Evolutionary conservation across 2,113 vertebrate genomes (phyloP).

Genomic region (Tragelaphus strepsiceros): DNA sequence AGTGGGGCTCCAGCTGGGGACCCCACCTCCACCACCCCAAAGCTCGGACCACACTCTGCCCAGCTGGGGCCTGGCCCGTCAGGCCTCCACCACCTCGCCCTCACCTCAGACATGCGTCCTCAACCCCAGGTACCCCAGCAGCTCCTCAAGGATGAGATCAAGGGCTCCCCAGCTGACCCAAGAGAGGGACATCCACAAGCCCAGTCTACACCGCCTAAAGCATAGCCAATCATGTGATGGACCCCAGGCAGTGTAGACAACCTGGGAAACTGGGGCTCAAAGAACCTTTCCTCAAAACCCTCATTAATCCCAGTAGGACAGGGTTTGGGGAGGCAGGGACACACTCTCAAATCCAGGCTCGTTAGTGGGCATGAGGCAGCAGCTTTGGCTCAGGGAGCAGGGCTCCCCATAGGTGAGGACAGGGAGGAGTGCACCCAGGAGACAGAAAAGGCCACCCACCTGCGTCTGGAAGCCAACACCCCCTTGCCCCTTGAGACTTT

Average conservation of each 20-base stretch:
- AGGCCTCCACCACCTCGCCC: not conserved
- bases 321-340: not conserved
- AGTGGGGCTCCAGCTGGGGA: not conserved
- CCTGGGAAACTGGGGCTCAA: not conserved
- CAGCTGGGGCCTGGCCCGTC: not conserved
- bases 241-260: not conserved
- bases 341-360: not conserved
- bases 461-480: not conserved
- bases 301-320: not conserved
- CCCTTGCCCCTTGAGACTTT: accelerated
- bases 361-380: accelerated
- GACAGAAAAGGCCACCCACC: not conserved
- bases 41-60: not conserved
- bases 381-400: not conserved
- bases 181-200: not conserved
- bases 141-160: not conserved
- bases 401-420: not conserved
- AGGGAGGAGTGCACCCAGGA: not conserved
- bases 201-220: not conserved
- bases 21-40: not conserved
- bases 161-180: not conserved
- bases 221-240: accelerated
- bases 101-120: not conserved
- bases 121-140: not conserved
- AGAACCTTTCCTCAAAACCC: not conserved